These are phyloP conservation scores for Leiothrix lutea DNA, from an alignment of 2,113 vertebrate genomes.

Conservation along the genomic window DNA sequence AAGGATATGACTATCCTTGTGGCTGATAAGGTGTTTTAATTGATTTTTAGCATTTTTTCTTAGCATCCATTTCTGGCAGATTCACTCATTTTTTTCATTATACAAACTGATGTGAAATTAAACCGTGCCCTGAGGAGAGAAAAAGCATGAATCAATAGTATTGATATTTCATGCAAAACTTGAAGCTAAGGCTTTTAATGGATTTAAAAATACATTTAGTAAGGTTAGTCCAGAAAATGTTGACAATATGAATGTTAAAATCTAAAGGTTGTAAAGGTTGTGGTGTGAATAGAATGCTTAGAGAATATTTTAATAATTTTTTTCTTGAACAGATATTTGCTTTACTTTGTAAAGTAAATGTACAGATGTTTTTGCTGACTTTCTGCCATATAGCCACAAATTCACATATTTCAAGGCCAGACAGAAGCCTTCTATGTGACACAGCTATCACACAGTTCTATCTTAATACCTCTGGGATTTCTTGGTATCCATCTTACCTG, in stretches of 20 bases:
- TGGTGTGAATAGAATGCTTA: background rate
- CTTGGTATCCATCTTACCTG: background rate
- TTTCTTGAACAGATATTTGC: background rate
- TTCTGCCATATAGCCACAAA: background rate
- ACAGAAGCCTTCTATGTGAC: background rate
- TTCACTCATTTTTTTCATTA: slow-evolving; percentile 21
- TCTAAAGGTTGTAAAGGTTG: background rate
- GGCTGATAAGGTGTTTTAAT: background rate
- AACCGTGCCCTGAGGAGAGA: background rate
- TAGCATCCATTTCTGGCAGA: slow-evolving; percentile 1
- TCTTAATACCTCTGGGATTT: background rate
- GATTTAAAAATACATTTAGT: background rate
- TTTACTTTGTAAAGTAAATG: background rate
- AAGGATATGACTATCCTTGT: background rate
- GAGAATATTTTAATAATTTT: background rate
- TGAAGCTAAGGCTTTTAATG: slow-evolving; percentile 6
- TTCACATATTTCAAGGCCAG: background rate
- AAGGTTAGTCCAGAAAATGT: background rate
- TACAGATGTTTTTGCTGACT: background rate
- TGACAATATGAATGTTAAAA: background rate
- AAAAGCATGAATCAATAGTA: slow-evolving; percentile 43
- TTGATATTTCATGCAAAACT: slow-evolving; percentile 30
- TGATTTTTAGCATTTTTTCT: slow-evolving; percentile 6
- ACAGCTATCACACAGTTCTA: background rate
- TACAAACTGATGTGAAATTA: slow-evolving; percentile 40